Conservation (phyloP, 2,888 invertebrate genomes). For the Drosophila anomalata region DNA sequence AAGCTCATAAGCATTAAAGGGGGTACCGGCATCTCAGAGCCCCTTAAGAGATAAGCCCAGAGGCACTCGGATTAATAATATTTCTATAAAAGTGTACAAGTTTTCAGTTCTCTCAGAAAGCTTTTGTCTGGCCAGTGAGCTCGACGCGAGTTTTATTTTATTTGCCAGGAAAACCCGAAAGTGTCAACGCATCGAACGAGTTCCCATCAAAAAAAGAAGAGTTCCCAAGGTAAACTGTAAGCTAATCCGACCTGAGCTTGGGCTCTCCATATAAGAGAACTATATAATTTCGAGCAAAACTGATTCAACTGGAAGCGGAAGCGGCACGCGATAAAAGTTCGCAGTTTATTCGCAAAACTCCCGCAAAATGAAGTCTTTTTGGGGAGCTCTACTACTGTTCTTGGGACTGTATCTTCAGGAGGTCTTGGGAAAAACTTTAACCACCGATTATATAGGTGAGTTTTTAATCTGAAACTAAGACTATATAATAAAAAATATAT, state of each 20-base stretch:
- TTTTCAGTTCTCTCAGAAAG: conserved; percentile 3
- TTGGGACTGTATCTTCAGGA: conserved; percentile 10
- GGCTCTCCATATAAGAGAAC: conserved; percentile 11
- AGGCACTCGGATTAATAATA: conserved; percentile 6
- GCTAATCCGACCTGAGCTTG: conserved; percentile 18
- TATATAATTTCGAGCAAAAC: conserved; percentile 11
- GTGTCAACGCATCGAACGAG: conserved; percentile 51
- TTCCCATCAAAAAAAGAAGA: conserved; percentile 19
- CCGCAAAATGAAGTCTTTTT: conserved; percentile 18
- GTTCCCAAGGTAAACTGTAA: conserved; percentile 53
- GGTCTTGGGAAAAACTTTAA: conserved; percentile 42
- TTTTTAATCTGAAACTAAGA: background rate
- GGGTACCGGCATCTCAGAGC: conserved; percentile 62
- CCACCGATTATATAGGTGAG: conserved; percentile 67
- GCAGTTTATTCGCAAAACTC: conserved; percentile 17
- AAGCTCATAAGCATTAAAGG: conserved; percentile 64
- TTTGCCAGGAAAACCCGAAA: conserved; percentile 47
- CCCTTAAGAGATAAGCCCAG: conserved; percentile 40
- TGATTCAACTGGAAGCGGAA: conserved; percentile 57
- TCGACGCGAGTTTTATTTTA: background rate
- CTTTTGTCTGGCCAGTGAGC: conserved; percentile 5
- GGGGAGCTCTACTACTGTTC: conserved; percentile 20
- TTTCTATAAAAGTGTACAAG: conserved; percentile 7
- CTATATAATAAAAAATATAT: background rate
- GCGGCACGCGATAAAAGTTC: conserved; percentile 60